These are phyloP conservation scores for Paramormyrops kingsleyae DNA, from an alignment of 2,113 vertebrate species.

Conservation along the genomic window DNA sequence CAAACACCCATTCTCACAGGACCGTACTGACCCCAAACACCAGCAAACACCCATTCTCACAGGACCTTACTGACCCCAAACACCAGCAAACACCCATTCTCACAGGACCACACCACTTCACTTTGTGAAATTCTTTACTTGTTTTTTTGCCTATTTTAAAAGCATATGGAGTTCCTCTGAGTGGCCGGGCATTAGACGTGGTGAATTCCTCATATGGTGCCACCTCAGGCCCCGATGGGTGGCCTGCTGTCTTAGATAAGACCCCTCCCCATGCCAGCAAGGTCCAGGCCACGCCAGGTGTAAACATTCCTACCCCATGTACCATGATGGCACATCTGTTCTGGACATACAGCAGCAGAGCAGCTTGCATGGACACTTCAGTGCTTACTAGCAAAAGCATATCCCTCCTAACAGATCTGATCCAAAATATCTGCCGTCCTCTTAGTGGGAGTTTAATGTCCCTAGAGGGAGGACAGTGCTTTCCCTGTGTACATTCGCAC, in stretches of 20 bases:
- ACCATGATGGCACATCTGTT: not conserved
- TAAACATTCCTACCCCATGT: not conserved
- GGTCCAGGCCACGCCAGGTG: not conserved
- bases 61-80: too few relatives aligned
- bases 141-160: not conserved
- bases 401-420: not conserved
- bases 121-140: not conserved
- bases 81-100: too few relatives aligned
- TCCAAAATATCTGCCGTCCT: not conserved
- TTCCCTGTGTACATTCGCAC: not conserved
- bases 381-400: not conserved
- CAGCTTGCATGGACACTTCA: not conserved
- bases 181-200: not conserved
- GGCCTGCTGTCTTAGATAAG: not conserved
- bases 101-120: not conserved
- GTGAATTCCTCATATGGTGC: not conserved
- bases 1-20: conserved; percentile 31
- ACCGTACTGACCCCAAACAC: not conserved
- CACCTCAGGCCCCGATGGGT: not conserved
- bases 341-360: not conserved
- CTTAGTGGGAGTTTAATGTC: not conserved
- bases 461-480: not conserved
- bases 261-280: not conserved
- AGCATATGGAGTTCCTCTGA: not conserved
- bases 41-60: not conserved